phyloP scores from a whole-genome alignment of 1,140 invertebrate genomes.

The Mercenaria mercenaria region DNA sequence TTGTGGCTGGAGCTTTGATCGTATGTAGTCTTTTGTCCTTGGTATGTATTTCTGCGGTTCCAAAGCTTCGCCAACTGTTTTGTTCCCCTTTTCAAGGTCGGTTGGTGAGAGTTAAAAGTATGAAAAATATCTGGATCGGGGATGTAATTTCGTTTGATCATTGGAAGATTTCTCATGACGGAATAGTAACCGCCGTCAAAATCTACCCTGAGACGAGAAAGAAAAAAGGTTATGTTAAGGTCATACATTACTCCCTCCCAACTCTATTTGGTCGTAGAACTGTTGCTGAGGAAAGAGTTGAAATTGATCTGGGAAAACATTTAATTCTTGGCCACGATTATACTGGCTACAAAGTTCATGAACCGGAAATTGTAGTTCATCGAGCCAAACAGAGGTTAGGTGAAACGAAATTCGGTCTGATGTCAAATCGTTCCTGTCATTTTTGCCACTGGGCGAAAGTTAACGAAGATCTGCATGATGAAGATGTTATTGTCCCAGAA shows the following conservation, averaged over 20 bases:
- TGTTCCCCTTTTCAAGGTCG: slow-evolving; percentile 43
- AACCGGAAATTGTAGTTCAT: slow-evolving; percentile 1
- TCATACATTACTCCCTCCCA: slow-evolving; percentile 18
- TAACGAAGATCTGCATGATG: background rate
- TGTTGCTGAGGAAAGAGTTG: background rate
- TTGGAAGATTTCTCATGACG: background rate
- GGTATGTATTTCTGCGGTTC: background rate
- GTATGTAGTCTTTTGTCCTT: background rate
- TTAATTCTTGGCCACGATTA: slow-evolving; percentile 11
- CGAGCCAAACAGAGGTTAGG: slow-evolving; percentile 45
- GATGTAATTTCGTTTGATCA: slow-evolving; percentile 23
- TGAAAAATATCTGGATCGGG: background rate
- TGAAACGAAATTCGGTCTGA: slow-evolving; percentile 43
- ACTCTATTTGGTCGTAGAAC: slow-evolving; percentile 3
- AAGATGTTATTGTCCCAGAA: background rate
- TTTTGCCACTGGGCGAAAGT: slow-evolving; percentile 61
- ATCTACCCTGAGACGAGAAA: background rate
- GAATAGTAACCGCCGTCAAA: background rate
- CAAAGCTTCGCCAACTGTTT: background rate
- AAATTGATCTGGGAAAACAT: slow-evolving; percentile 12
- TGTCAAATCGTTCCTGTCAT: slow-evolving; percentile 49
- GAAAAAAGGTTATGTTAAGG: background rate
- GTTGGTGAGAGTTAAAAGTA: background rate
- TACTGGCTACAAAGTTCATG: background rate
- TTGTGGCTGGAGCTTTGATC: background rate